These are phyloP conservation scores for Drosophila diplacantha DNA, from an alignment of 2,888 invertebrate species.

Conservation along the genomic window DNA sequence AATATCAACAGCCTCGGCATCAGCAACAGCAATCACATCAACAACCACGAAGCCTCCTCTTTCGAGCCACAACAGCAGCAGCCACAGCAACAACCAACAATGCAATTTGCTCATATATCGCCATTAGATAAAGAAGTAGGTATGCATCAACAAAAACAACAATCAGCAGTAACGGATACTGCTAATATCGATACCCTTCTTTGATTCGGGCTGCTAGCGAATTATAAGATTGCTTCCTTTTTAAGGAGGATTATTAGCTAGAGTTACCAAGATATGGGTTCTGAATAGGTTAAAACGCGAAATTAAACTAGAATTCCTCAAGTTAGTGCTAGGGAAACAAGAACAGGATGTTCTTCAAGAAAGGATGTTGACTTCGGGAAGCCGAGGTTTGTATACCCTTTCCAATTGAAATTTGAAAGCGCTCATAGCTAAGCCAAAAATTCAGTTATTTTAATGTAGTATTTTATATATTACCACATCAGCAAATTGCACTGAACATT, in stretches of 20 bases:
- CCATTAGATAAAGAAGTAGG: slow-evolving; percentile 77
- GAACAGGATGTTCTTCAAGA: too few species aligned
- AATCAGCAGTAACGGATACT: slow-evolving; percentile 9
- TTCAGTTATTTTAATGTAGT: too few species aligned
- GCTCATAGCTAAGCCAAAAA: too few species aligned
- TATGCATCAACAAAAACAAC: slow-evolving; percentile 61
- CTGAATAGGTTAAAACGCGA: neutral
- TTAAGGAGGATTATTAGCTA: neutral
- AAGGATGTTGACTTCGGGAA: neutral
- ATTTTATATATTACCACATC: too few species aligned
- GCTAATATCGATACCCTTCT: slow-evolving; percentile 2
- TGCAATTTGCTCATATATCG: slow-evolving; percentile 67
- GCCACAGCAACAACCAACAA: slow-evolving; percentile 29
- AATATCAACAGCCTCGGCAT: slow-evolving; percentile 23
- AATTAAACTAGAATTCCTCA: neutral
- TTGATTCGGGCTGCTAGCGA: neutral
- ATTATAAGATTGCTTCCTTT: neutral
- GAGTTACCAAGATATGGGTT: neutral
- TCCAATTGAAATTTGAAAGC: neutral
- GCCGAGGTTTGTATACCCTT: neutral
- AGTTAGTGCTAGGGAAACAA: neutral
- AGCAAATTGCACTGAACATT: too few species aligned
- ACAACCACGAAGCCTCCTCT: slow-evolving; percentile 34
- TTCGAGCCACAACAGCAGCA: slow-evolving; percentile 20
- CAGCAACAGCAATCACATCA: slow-evolving; percentile 12